Evolutionary conservation across 1,140 invertebrate species (phyloP).

Genomic region (Lasaia peninsularis): DNA sequence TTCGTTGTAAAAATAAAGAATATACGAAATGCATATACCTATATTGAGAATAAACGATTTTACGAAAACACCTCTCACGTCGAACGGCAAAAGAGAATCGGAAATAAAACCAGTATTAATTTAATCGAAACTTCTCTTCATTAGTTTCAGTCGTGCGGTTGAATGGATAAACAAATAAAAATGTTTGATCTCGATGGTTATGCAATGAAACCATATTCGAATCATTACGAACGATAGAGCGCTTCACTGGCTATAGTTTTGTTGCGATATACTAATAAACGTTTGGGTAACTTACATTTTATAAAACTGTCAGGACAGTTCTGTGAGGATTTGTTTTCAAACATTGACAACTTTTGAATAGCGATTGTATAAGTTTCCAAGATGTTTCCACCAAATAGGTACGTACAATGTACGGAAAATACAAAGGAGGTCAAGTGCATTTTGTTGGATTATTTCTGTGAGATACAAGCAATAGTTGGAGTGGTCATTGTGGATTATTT

Average conservation of each 20-base stretch:
- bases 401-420: not conserved
- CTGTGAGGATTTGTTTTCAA: conserved; percentile 18
- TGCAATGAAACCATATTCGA: conserved; percentile 58
- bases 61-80: conserved; percentile 21
- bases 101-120: conserved; percentile 68
- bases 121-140: conserved; percentile 70
- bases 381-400: not conserved
- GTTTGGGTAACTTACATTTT: conserved; percentile 19
- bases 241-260: conserved; percentile 21
- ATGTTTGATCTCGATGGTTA: conserved; percentile 63
- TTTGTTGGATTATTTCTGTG: conserved; percentile 20
- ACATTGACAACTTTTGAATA: conserved; percentile 24
- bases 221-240: conserved; percentile 49
- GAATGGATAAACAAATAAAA: conserved; percentile 69
- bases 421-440: conserved; percentile 25
- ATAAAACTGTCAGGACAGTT: conserved; percentile 28
- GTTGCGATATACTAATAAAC: conserved; percentile 19
- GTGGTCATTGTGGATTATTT: not conserved
- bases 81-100: conserved; percentile 41
- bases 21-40: not conserved
- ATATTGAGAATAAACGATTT: conserved; percentile 10
- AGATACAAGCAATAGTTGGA: conserved; percentile 16
- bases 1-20: not conserved
- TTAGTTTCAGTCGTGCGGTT: conserved; percentile 67
- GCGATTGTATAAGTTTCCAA: conserved; percentile 17